phyloP scores from a whole-genome alignment of 2,113 vertebrate species.

The Plestiodon gilberti region DNA sequence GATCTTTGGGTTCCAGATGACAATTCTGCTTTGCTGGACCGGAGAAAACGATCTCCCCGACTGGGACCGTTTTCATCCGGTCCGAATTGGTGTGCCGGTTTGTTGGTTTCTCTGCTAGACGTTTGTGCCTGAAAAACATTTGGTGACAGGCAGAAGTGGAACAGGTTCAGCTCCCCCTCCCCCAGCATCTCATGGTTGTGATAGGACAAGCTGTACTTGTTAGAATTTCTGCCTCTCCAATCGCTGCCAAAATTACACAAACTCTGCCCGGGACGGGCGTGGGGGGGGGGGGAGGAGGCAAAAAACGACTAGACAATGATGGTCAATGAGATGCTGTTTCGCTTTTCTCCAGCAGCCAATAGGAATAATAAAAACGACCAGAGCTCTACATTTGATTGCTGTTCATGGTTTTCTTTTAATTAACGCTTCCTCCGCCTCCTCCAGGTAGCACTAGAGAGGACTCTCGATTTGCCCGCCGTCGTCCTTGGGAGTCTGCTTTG shows the following conservation, averaged over 20 bases:
- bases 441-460: background rate
- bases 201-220: too few species aligned
- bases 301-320: too few species aligned
- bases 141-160: accelerated
- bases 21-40: background rate
- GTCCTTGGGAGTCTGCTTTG: background rate
- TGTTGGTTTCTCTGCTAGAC: background rate
- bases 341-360: background rate
- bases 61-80: too few species aligned
- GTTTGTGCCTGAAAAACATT: background rate
- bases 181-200: too few species aligned
- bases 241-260: background rate
- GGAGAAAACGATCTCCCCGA: too few species aligned
- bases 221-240: background rate
- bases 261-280: background rate
- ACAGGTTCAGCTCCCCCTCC: background rate
- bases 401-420: background rate
- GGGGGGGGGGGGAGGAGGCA: too few species aligned
- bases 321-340: too few species aligned
- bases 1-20: background rate
- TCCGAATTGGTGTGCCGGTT: background rate
- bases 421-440: background rate
- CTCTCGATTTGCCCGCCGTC: background rate
- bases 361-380: background rate
- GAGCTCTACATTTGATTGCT: background rate